phyloP scores from a whole-genome alignment of 2,888 invertebrate species.

The Oscheius myriophilus region DNA sequence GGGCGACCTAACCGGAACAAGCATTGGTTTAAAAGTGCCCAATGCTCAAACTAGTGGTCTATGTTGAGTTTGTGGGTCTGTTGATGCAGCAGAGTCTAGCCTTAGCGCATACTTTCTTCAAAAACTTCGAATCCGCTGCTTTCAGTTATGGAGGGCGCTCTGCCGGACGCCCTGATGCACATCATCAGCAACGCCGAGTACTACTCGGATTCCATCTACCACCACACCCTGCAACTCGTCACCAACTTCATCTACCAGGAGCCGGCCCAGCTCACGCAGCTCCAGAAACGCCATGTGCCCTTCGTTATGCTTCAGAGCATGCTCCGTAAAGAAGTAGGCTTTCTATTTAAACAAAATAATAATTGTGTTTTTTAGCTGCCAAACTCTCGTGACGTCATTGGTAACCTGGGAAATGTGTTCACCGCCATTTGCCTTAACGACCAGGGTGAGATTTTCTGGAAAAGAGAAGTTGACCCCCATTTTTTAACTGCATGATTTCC shows the following conservation, averaged over 20 bases:
- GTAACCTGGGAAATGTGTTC: conserved; percentile 87
- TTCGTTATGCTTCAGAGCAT: conserved; percentile 86
- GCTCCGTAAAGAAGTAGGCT: conserved; percentile 81
- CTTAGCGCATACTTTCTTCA: too few species aligned
- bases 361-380: conserved; percentile 73
- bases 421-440: conserved; percentile 86
- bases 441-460: too few species aligned
- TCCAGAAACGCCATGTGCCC: conserved; percentile 87
- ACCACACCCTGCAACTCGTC: conserved; percentile 51
- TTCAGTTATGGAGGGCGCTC: conserved; percentile 83
- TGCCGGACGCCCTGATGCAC: conserved; percentile 82
- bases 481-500: background rate
- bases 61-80: too few species aligned
- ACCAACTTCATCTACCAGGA: conserved; percentile 82
- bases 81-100: too few species aligned
- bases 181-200: conserved; percentile 89
- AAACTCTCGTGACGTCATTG: conserved; percentile 77
- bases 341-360: background rate
- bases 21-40: background rate
- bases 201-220: conserved; percentile 85
- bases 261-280: conserved; percentile 82
- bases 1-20: too few species aligned
- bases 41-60: too few species aligned
- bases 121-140: too few species aligned
- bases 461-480: too few species aligned